Base-by-base conservation (phyloP, 2,113 vertebrate genomes). In the Nannobrachium achirus region DNA sequence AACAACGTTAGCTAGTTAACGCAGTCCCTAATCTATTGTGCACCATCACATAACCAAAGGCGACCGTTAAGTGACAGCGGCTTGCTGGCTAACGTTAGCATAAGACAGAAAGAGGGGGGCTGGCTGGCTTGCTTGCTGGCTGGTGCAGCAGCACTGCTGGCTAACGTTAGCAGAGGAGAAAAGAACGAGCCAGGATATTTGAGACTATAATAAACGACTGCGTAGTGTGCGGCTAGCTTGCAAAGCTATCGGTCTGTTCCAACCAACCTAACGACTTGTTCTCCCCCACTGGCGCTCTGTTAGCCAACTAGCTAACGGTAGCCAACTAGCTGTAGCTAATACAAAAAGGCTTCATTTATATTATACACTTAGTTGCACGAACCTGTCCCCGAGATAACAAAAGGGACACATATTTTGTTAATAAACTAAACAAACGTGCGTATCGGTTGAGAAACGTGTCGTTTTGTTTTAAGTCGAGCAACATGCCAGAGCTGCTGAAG, bases 141-240 rank as follows among this genome's bases (percentile, higher is more conserved):
- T 15, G 25, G 44, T 62, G 50, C 33, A 33, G 11, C 20, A 46
- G 9, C 50, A 16, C 25, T 40, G 20, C 4, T 68, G 4, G 44
- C 19, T 13, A 40, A 53, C 33, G n/a, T 40, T 52, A 73, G 20
- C 69, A 14, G 46, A 66, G 18, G 19, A 67, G 14, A 33, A 73
- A 78, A 42, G 39, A 64, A 65, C 41, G 51, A 66, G 67, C 39
- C 59, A 61, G 10, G 7, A 25, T 49, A 82, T 75, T 49, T 57
- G 73, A 68, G 40, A 67, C 57, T 76, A 8, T 59, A 41, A 59
- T 42, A 75, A 82, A 77, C 75, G 87, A 90, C 81, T 89, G 88
- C 87, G 90, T 91, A 89, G 89, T 89, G 44, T 71, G 73, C 56
- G 2, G 78, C 66, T 90, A 89, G 87, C 89, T 40, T 25, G 68